Percentiles rank a stretch among this genome's conserved stretches.
These are phyloP conservation scores for Riparia riparia DNA, from an alignment of 2,113 vertebrate species.

Conservation along the genomic window DNA sequence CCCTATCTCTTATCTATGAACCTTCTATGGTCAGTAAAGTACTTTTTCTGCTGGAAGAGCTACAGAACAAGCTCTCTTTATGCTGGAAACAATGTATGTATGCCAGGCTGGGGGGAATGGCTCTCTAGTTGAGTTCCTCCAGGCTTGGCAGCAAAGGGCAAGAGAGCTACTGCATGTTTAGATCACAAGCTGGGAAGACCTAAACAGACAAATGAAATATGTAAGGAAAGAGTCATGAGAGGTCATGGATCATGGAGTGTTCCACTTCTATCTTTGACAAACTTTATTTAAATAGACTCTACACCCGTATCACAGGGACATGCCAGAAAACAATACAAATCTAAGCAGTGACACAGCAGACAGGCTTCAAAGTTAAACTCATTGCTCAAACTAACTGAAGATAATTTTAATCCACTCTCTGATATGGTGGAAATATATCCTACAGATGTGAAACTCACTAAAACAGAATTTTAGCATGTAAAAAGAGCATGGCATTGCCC, in stretches of 20 bases:
- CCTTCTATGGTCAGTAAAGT: neutral
- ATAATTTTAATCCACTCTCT: neutral
- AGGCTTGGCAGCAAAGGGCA: neutral
- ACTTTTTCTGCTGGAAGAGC: neutral
- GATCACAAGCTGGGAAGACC: neutral
- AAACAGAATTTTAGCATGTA: neutral
- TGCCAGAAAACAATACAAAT: neutral
- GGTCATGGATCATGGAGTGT: neutral
- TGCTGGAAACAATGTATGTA: neutral
- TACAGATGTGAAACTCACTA: neutral
- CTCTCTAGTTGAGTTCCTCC: neutral
- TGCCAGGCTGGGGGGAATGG: neutral
- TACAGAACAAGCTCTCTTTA: neutral
- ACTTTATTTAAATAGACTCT: neutral
- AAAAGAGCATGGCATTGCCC: neutral
- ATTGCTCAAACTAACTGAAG: neutral
- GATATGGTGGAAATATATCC: neutral
- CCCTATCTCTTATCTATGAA: neutral
- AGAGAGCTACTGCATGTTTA: neutral
- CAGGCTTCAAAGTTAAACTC: neutral
- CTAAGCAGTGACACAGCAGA: neutral
- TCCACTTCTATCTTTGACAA: neutral
- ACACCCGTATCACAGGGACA: fast-evolving
- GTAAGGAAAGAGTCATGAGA: neutral
- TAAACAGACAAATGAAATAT: neutral